These are phyloP conservation scores for Siniperca knerii DNA, from an alignment of 2,113 vertebrate genomes.

Conservation along the genomic window DNA sequence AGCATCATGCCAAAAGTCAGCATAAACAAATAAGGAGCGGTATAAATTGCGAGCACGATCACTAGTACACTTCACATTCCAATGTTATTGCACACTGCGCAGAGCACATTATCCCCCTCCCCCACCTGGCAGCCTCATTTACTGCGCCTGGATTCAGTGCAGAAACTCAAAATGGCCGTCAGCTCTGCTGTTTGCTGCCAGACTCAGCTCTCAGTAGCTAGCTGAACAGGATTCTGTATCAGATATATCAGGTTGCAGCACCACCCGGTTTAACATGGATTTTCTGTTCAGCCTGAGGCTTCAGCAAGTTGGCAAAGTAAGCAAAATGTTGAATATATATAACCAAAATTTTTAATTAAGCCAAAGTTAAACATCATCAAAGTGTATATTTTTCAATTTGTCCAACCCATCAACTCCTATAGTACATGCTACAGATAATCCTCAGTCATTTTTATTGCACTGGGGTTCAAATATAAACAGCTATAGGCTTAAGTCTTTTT, in stretches of 20 bases:
- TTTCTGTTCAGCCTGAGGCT: slow-evolving; percentile 18
- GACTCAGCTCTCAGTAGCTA: slow-evolving; percentile 67
- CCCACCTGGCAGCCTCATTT: slow-evolving; percentile 63
- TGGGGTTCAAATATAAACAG: neutral
- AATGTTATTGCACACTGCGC: slow-evolving; percentile 70
- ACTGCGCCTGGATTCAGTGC: slow-evolving; percentile 68
- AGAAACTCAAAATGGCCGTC: slow-evolving; percentile 80
- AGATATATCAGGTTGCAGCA: slow-evolving; percentile 53
- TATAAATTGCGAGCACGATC: slow-evolving; percentile 39
- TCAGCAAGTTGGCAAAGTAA: slow-evolving; percentile 3
- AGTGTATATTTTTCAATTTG: neutral
- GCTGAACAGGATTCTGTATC: slow-evolving; percentile 54
- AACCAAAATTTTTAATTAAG: neutral
- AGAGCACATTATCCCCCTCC: slow-evolving; percentile 56
- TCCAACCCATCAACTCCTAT: neutral
- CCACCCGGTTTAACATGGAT: neutral
- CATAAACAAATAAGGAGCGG: slow-evolving; percentile 16
- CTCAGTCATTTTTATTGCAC: neutral
- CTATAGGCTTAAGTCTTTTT: neutral
- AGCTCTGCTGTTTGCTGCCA: slow-evolving; percentile 68
- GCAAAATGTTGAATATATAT: neutral
- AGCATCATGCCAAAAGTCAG: neutral
- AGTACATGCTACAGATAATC: slow-evolving; percentile 10
- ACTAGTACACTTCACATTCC: slow-evolving; percentile 67
- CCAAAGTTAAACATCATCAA: neutral